Evolutionary conservation across 2,113 vertebrate genomes (phyloP).

Genomic region (Anser cygnoides): DNA sequence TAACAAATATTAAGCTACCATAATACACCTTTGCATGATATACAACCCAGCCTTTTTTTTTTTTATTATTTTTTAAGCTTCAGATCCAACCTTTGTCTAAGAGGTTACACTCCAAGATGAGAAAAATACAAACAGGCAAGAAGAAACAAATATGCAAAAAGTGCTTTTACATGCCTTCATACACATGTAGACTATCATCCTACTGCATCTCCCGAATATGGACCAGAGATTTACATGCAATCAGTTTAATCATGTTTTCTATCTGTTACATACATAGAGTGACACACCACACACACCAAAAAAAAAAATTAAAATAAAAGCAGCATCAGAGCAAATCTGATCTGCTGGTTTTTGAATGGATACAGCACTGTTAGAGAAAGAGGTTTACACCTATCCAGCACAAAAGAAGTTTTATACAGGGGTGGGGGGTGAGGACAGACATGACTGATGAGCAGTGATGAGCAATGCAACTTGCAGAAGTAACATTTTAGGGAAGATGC

Average conservation of each 20-base stretch:
- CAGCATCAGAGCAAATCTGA: rapidly evolving
- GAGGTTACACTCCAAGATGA: background rate
- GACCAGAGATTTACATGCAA: background rate
- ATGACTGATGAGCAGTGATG: no score
- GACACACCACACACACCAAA: background rate
- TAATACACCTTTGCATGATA: background rate
- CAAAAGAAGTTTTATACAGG: background rate
- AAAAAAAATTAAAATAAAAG: no score
- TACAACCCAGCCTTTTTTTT: no score
- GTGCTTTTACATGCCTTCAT: background rate
- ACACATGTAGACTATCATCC: background rate
- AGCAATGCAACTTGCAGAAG: background rate
- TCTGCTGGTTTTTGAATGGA: background rate
- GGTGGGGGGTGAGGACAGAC: no score
- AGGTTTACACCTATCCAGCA: background rate
- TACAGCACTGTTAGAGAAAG: background rate
- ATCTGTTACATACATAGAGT: background rate
- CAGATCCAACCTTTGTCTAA: background rate
- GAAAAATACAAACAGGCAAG: background rate
- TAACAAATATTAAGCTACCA: background rate
- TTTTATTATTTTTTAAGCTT: background rate
- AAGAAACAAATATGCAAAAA: background rate
- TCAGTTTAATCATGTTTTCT: background rate
- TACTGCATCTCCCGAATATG: background rate
- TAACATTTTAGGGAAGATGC: background rate